Evolutionary conservation across 2,113 vertebrate genomes (phyloP), one percentile per base, ranked within the genome.

Genomic region (Ardeotis arabs): DNA sequence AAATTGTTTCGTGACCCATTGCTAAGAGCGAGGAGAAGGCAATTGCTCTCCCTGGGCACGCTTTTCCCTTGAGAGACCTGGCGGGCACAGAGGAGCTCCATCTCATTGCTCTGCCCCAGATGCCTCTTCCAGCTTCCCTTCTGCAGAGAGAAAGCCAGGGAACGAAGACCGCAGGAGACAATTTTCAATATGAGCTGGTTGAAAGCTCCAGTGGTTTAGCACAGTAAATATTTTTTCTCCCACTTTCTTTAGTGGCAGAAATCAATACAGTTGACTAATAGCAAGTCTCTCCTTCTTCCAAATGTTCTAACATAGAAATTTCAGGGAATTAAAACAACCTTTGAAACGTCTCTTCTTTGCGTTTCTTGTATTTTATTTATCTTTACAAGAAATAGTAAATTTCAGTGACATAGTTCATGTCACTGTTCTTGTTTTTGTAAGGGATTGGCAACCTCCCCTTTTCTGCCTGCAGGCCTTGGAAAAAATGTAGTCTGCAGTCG

Each of bases 221-320:
- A 94, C 23, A 45, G 81, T 84, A 96, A 94, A 96, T 87, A 82
- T 69, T 87, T 87, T 75, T 95, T 95, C 64, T 89, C 70, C 79
- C 45, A 49, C 33, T 90, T 88, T 91, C 62, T 76, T 85, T 69
- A 63, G 81, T 87, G 77, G 69, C 64, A 82, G 56, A 93, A 89
- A 92, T 93, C 92, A 84, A 91, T 88, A 83, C 8, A 56, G 41
- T 47, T 69, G 73, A 85, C 60, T 82, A 80, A 82, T 81, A 39
- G 22, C 44, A 63, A 79, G 68, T 50, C 75, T 91, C 49, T 73
- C 66, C 41, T 82, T 41, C 52, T 91, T 66, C 39, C 44, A 59
- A 91, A 84, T 50, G 39, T 59, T 76, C 55, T 74, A 56, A 68
- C 0, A 0, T 5, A 73, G 70, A 68, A 70, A 77, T 74, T 72